Percentiles rank a stretch among this genome's conserved stretches.
Conservation (phyloP, 2,888 invertebrate genomes). For the Troides oblongomaculatus region DNA sequence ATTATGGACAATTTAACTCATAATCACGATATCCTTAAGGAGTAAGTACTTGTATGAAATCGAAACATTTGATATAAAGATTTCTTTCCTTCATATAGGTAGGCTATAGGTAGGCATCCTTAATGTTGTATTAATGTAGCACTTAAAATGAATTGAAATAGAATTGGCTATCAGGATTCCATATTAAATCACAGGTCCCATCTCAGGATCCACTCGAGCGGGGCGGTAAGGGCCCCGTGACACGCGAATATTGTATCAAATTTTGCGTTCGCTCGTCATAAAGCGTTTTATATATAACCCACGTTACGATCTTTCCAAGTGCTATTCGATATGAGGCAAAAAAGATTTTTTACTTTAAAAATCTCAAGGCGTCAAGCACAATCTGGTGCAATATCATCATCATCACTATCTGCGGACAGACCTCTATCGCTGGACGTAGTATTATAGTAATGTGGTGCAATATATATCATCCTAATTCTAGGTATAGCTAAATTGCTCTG, state of each 20-base stretch:
- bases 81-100: background rate
- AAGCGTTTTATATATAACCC: constrained; percentile 56
- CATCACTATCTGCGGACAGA: too few relatives aligned
- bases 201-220: constrained; percentile 47
- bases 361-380: too few relatives aligned
- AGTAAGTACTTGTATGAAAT: too few relatives aligned
- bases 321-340: too few relatives aligned
- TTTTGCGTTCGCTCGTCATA: constrained; percentile 72
- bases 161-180: constrained; percentile 57
- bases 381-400: too few relatives aligned
- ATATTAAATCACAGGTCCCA: constrained; percentile 55
- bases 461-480: too few relatives aligned
- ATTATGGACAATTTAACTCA: too few relatives aligned
- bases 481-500: too few relatives aligned
- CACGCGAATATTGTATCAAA: constrained; percentile 64
- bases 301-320: constrained; percentile 48
- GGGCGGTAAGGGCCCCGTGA: constrained; percentile 47
- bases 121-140: constrained; percentile 13
- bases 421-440: too few relatives aligned
- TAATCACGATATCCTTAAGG: too few relatives aligned
- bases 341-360: too few relatives aligned
- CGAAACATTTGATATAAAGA: background rate
- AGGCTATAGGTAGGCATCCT: background rate
- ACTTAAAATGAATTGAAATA: constrained; percentile 46
- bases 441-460: too few relatives aligned